A percentile compares a stretch with the other conserved stretches of the same genome.
Evolutionary conservation across 2,797 vertebrate genomes (phyloP).

Genomic region (Arnoldichthys spilopterus): DNA sequence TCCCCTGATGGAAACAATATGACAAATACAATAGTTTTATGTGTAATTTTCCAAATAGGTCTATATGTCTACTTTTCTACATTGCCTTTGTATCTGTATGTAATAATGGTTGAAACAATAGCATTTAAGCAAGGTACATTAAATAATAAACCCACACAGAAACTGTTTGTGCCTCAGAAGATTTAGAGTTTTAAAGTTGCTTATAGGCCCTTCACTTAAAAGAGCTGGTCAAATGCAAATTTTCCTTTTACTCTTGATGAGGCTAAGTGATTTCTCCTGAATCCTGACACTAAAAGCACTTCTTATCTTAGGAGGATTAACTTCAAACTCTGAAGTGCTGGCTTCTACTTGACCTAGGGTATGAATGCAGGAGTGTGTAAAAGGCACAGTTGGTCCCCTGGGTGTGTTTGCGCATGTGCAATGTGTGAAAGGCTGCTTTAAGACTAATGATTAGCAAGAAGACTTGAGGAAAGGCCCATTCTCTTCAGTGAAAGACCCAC

Average conservation of each 20-base stretch:
- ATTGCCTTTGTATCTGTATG: not conserved
- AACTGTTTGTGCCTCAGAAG: not conserved
- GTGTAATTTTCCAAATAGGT: not conserved
- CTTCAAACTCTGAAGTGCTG: slow-evolving; percentile 38
- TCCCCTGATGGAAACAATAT: not conserved
- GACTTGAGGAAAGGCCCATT: not conserved
- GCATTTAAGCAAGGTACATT: not conserved
- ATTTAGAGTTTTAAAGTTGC: slow-evolving; percentile 38
- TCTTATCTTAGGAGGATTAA: slow-evolving; percentile 49
- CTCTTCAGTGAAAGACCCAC: not conserved
- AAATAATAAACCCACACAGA: not conserved
- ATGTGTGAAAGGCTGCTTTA: not conserved
- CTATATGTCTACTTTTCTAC: not conserved
- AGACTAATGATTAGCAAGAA: not conserved
- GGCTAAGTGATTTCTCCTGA: slow-evolving; percentile 30
- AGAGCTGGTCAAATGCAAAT: slow-evolving; percentile 35
- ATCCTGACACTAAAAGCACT: slow-evolving; percentile 41
- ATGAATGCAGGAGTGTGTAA: not conserved
- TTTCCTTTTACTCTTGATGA: slow-evolving; percentile 20
- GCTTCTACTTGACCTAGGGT: slow-evolving; percentile 15
- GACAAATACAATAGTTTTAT: no score
- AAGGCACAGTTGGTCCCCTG: not conserved
- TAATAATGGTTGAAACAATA: not conserved
- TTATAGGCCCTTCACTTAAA: slow-evolving; percentile 6
- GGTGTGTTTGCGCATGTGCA: not conserved